Base-by-base conservation (phyloP, 2,797 vertebrate species). In the Peromyscus aztecus region DNA sequence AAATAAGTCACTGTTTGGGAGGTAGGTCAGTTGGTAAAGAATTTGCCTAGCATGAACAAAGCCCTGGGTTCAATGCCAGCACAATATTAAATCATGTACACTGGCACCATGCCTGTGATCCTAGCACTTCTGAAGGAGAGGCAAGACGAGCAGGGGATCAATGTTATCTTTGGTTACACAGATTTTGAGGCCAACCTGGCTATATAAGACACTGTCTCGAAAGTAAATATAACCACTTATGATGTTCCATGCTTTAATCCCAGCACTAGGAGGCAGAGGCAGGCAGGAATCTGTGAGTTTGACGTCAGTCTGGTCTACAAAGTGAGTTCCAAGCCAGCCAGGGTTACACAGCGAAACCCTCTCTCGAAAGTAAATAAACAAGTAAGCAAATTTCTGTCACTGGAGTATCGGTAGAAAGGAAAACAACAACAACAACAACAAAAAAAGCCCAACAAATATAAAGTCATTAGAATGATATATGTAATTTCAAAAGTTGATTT, bases 381-480 rank as follows among this genome's bases (percentile, higher is more conserved):
- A 69, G n/a, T 3, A 69, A 37, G 23, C 31, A 71, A n/a, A 4
- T n/a, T 27, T 94, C 81, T 67, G 49, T 75, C 52, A 94, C 82
- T 80, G 94, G 61, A 37, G 61, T n/a, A 69, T 4, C 78, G 52
- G 46, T 67, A 86, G 21, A 90, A 93, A 95, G 16, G n/a, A 55
- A 91, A 21, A 65, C 23, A 55, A 46, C n/a, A 89, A 29, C n/a
- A n/a, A n/a, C n/a, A n/a, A n/a, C n/a, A 49, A 17, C 46, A 21
- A 1, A 31, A 84, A 21, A 31, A 31, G 29, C 29, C 29, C n/a
- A 16, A 76, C 57, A 88, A 34, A 5, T 43, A 71, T 46, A 93
- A 86, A n/a, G 23, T 89, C 81, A 96, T 40, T 37, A 34, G 89
- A 94, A 29, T 12, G 67, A 61, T 1, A 78, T 4, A 9, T 24